phyloP scores from a whole-genome alignment of 2,113 vertebrate species.

The Gorilla gorilla region DNA sequence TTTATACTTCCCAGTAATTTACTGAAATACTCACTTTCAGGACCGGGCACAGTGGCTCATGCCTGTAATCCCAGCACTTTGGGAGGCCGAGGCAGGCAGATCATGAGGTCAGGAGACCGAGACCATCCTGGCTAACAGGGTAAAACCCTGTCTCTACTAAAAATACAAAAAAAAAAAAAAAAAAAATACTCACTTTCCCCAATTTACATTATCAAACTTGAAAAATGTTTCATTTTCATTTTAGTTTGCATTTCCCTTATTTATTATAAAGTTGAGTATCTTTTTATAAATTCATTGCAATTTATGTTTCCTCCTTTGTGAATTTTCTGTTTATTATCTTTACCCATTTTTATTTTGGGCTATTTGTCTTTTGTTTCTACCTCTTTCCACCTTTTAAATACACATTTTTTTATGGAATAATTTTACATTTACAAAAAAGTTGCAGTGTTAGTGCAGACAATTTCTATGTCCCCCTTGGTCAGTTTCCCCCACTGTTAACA shows the following conservation, averaged over 20 bases:
- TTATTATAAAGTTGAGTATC: neutral
- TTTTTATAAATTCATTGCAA: neutral
- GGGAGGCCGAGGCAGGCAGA: too few relatives aligned
- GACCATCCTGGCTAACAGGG: too few relatives aligned
- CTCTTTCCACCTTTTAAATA: neutral
- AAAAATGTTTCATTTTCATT: neutral
- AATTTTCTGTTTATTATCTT: neutral
- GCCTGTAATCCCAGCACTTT: too few relatives aligned
- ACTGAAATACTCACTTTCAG: neutral
- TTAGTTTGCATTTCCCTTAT: neutral
- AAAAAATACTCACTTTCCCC: neutral
- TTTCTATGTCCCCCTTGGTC: neutral
- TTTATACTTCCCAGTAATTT: neutral
- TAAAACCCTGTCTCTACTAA: too few relatives aligned
- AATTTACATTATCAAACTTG: neutral
- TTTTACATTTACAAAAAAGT: neutral
- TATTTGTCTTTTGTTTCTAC: neutral
- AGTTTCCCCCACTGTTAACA: neutral
- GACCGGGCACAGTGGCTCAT: too few relatives aligned
- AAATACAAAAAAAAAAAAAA: too few relatives aligned
- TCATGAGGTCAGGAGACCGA: too few relatives aligned
- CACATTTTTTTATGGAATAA: neutral
- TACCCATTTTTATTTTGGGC: neutral
- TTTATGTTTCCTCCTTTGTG: neutral
- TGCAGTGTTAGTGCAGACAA: neutral